Percentiles rank a stretch among this genome's conserved stretches.
Evolutionary conservation across 2,888 invertebrate genomes (phyloP).

Genomic region (Drosophila setosimentum): DNA sequence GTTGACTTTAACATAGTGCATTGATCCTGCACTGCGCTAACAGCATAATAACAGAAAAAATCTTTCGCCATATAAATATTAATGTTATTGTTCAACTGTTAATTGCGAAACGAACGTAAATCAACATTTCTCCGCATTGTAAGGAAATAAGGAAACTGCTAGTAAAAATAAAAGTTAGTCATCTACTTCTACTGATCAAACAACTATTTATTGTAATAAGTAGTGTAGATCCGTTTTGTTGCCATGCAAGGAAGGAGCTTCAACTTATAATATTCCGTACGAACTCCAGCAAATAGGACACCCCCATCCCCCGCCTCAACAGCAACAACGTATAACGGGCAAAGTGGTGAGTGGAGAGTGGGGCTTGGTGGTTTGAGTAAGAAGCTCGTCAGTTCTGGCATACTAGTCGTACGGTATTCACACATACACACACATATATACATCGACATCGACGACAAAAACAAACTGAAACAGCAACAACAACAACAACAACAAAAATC

Average conservation of each 20-base stretch:
- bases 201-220: not conserved
- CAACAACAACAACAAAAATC: conserved; percentile 47
- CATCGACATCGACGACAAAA: conserved; percentile 49
- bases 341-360: conserved; percentile 6
- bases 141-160: not conserved
- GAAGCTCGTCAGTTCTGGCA: conserved; percentile 55
- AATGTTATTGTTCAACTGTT: not conserved
- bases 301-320: not conserved
- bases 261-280: not conserved
- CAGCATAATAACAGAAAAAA: not conserved
- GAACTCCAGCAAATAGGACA: conserved; percentile 35
- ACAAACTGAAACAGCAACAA: conserved; percentile 50
- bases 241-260: not conserved
- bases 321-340: conserved; percentile 6
- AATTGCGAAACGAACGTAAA: not conserved
- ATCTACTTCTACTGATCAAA: conserved; percentile 4
- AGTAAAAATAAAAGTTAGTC: not conserved
- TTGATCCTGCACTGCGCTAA: not conserved
- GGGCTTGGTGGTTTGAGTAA: conserved; percentile 30
- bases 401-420: conserved; percentile 25
- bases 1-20: conserved; percentile 3
- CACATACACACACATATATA: conserved; percentile 5
- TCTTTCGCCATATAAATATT: not conserved
- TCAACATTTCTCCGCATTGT: not conserved
- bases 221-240: conserved; percentile 2